Evolutionary conservation across 2,888 invertebrate species (phyloP), one percentile per base, ranked within the genome.

Genomic region (Macropis europaea): DNA sequence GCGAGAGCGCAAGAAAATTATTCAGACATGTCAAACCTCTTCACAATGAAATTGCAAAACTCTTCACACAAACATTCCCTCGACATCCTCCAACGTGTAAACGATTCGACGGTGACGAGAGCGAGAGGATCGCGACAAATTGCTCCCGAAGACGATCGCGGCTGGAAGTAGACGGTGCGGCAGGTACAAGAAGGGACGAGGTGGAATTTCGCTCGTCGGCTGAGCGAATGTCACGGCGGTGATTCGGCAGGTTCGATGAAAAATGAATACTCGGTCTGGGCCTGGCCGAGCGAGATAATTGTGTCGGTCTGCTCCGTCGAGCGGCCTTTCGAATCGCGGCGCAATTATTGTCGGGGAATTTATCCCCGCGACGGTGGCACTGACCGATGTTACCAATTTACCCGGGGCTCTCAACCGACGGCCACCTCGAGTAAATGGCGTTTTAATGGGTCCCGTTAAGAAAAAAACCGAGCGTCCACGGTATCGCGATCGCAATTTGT

Each of bases 191-290:
- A 43, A 36, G 43, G 36, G 45, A 50, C 43, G 67, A 13, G 48
- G 36, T 34, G 63, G 62, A 54, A 66, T 45, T 70, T 69, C 52
- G 61, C 42, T 30, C 24, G 42, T 3, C 63, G 71, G 57, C 66
- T 62, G 64, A 63, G 53, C 43, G 54, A 68, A 63, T 68, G 64
- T 74, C 63, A 52, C 62, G 66, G 60, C 69, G 54, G 59, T 82
- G 77, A 82, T 79, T 82, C 78, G 79, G 76, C 77, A 77, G 75
- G 71, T 82, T 79, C 78, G 74, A 50, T 77, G 82, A 81, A 75
- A 76, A 71, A 75, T 79, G 71, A 69, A 72, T 50, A 50, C 22
- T 36, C 24, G 36, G 32, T 17, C 70, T 62, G 56, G 62, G 64
- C 74, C 74, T 48, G 63, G 40, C 62, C 60, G 68, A 50, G 78